phyloP scores from a whole-genome alignment of 2,888 invertebrate species.

The Oscheius sp. region DNA sequence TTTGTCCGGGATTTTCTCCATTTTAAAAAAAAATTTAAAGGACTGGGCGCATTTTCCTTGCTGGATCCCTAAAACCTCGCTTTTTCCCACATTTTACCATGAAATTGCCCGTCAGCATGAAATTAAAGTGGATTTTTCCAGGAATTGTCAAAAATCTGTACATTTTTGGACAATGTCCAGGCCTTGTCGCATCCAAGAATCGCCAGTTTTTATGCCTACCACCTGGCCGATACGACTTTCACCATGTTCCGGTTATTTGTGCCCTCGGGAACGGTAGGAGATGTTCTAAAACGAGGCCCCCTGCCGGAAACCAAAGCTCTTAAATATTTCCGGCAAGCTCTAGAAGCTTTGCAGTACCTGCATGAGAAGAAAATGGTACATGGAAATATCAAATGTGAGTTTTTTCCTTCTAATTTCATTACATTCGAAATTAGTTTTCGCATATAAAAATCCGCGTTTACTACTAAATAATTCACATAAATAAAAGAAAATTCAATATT shows the following conservation, averaged over 20 bases:
- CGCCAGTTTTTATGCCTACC: slow-evolving; percentile 38
- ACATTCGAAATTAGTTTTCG: no score
- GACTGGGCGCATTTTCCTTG: no score
- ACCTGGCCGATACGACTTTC: slow-evolving; percentile 23
- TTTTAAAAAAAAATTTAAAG: background rate
- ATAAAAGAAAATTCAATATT: no score
- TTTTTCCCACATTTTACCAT: no score
- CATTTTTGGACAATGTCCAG: slow-evolving; percentile 38
- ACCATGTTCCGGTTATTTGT: slow-evolving; percentile 49
- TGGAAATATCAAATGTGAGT: slow-evolving; percentile 49
- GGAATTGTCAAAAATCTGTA: slow-evolving; percentile 35
- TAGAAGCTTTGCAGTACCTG: slow-evolving; percentile 44
- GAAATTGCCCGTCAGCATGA: background rate
- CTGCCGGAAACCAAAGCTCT: slow-evolving; percentile 33
- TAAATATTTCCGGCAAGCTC: slow-evolving; percentile 43
- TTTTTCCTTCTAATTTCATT: background rate
- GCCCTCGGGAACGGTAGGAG: slow-evolving; percentile 50
- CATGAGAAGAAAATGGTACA: slow-evolving; percentile 45
- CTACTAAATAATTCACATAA: no score
- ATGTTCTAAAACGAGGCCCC: slow-evolving; percentile 44
- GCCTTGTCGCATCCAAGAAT: slow-evolving; percentile 41
- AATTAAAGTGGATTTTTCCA: background rate
- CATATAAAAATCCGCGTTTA: no score
- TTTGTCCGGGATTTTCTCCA: no score
- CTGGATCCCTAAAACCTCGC: no score